Evolutionary conservation across 2,113 vertebrate species (phyloP), one percentile per base, ranked within the genome.

Genomic region (Eurystomus gularis): DNA sequence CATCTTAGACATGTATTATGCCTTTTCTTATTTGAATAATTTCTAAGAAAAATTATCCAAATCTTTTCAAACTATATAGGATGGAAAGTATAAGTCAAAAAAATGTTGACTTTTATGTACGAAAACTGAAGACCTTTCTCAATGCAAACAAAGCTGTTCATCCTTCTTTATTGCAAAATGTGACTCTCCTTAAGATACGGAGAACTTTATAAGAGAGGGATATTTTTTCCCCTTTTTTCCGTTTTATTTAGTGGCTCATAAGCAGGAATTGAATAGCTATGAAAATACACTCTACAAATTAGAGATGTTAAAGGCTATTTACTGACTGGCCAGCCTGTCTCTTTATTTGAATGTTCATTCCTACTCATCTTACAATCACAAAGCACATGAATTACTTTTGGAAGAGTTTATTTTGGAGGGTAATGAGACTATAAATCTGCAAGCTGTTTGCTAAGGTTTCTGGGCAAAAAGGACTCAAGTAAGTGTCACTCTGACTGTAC

Each of bases 351-450:
- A 81, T 86, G 69, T 70, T 93, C 94, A 90, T 91, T 94, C 69
- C 71, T 54, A 92, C 84, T 97, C 82, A 72, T 91, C 86, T 88
- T 90, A 46, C 80, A 84, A 70, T 84, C 90, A 88, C 46, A 88
- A 21, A 82, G 11, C 73, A 91, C 4, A 7, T 93, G 93, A 96
- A 97, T 96, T 95, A 96, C 62, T 95, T 82, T 88, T 96, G 84
- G 93, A 95, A 95, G 96, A 95, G 49, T 96, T 90, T 97, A 94
- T 88, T 97, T 79, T 76, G 75, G 84, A 94, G 96, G 68, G 77
- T 96, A 97, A 97, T 88, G 84, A 97, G 83, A 95, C 51, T 81
- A 94, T 97, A 98, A 98, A 97, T 94, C 90, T 93, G 42, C 78
- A 94, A 97, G 82, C 26, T 65, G 75, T 73, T 85, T 93, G 17